These are phyloP conservation scores for Vimba vimba DNA, from an alignment of 2,113 vertebrate species.

Conservation along the genomic window DNA sequence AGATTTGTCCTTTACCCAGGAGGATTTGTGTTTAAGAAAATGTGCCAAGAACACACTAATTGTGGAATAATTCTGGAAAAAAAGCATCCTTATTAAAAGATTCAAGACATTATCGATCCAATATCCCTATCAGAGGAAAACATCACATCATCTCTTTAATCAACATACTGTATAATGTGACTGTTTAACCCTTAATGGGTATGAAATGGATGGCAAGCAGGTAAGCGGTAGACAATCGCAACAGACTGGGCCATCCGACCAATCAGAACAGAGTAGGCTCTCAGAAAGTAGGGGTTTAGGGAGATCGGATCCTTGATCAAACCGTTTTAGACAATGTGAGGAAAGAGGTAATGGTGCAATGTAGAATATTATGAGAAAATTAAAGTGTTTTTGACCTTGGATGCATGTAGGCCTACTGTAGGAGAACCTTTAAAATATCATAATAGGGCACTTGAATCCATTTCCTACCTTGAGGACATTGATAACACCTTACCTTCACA, in stretches of 20 bases:
- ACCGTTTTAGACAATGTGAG: too few species aligned
- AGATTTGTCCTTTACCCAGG: not conserved
- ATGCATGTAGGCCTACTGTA: too few species aligned
- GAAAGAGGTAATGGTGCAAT: too few species aligned
- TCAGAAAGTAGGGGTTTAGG: too few species aligned
- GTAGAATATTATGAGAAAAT: too few species aligned
- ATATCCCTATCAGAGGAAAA: not conserved
- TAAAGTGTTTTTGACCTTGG: too few species aligned
- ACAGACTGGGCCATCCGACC: too few species aligned
- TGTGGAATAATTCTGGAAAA: not conserved
- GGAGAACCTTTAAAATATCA: too few species aligned
- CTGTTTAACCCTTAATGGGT: not conserved
- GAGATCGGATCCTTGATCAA: too few species aligned
- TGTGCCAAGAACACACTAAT: not conserved
- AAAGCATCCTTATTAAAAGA: not conserved
- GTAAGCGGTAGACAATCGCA: not conserved
- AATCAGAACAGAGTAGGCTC: too few species aligned
- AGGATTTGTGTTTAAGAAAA: not conserved
- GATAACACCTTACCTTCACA: slow-evolving; percentile 81
- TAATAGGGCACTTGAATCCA: not conserved
- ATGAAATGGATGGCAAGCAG: not conserved
- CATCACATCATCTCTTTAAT: slow-evolving; percentile 1
- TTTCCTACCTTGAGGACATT: slow-evolving; percentile 13
- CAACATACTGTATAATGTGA: not conserved
- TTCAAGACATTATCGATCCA: not conserved